Evolutionary conservation across 2,113 vertebrate species (phyloP).

Genomic region (Tychaedon coryphoeus): DNA sequence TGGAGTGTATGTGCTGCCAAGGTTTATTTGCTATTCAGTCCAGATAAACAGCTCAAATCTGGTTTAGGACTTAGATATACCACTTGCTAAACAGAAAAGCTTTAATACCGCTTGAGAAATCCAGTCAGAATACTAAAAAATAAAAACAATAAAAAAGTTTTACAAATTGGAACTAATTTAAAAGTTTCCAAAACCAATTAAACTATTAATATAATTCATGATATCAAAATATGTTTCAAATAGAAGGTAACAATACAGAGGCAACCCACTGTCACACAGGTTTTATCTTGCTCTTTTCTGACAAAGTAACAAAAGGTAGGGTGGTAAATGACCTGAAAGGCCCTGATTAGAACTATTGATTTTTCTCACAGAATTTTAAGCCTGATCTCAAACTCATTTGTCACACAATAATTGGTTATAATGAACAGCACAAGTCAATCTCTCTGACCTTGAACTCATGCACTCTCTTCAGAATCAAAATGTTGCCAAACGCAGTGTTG

Average conservation of each 20-base stretch:
- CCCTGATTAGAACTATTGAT: constrained; percentile 88
- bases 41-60: constrained; percentile 20
- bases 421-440: constrained; percentile 82
- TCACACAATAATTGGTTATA: constrained; percentile 85
- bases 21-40: constrained; percentile 27
- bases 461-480: constrained; percentile 79
- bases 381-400: constrained; percentile 83
- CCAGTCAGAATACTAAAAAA: constrained; percentile 53
- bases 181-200: constrained; percentile 75
- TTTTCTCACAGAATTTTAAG: constrained; percentile 84
- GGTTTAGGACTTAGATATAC: neutral
- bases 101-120: constrained; percentile 45
- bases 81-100: neutral
- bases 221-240: constrained; percentile 73
- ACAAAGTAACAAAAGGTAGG: constrained; percentile 83
- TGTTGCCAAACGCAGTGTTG: constrained; percentile 67
- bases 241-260: constrained; percentile 51
- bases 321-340: constrained; percentile 79
- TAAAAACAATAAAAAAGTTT: constrained; percentile 10
- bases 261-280: constrained; percentile 67
- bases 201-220: constrained; percentile 73
- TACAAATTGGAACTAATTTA: constrained; percentile 65
- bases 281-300: constrained; percentile 81
- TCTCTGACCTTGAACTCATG: constrained; percentile 84
- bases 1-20: neutral